Conservation (phyloP, 2,797 vertebrate species). For the Emys orbicularis region DNA sequence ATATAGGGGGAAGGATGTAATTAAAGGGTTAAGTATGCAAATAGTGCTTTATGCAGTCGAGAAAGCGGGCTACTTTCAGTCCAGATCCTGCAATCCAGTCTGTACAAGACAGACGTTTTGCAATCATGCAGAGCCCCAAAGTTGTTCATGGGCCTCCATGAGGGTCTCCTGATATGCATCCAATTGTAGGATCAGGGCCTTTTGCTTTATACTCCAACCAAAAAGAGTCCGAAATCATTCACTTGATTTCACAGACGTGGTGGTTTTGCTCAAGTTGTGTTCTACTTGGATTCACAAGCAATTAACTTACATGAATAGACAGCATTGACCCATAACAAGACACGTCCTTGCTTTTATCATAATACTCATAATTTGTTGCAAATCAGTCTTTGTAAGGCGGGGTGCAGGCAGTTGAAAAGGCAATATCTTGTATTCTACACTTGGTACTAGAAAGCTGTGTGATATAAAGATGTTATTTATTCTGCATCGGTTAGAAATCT, state of each 20-base stretch:
- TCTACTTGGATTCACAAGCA: slow-evolving; percentile 21
- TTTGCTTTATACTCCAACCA: slow-evolving; percentile 16
- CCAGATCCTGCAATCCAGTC: background rate
- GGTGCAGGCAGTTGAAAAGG: background rate
- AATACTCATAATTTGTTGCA: background rate
- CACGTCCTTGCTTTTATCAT: slow-evolving; percentile 29
- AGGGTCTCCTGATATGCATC: background rate
- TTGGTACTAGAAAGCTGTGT: slow-evolving; percentile 20
- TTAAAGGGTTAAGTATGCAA: background rate
- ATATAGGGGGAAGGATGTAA: background rate
- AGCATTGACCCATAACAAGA: background rate
- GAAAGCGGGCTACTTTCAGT: background rate
- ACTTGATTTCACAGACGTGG: slow-evolving; percentile 2
- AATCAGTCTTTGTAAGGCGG: background rate
- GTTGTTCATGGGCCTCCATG: background rate
- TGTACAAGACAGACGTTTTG: background rate
- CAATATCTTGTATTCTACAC: slow-evolving; percentile 27
- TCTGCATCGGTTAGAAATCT: slow-evolving; percentile 27
- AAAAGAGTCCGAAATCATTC: background rate
- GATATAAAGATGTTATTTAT: slow-evolving; percentile 65
- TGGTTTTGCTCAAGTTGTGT: slow-evolving; percentile 40
- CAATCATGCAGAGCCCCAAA: background rate
- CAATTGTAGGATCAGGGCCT: background rate
- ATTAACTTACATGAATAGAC: background rate
- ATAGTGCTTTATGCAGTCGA: background rate